Evolutionary conservation across 2,888 invertebrate species (phyloP), one percentile per base, ranked within the genome.

Genomic region (Lymantria monacha): DNA sequence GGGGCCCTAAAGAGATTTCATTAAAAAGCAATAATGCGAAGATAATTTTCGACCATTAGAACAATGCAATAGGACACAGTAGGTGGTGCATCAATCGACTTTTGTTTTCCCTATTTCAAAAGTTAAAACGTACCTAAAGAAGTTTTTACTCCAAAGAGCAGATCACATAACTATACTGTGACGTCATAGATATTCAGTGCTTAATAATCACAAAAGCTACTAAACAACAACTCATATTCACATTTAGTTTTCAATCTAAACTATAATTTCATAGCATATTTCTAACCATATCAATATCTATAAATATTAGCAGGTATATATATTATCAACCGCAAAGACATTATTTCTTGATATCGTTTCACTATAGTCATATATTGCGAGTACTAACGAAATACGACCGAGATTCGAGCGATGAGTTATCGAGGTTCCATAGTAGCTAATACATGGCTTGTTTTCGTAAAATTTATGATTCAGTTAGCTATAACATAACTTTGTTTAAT

Each of bases 401-500:
- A 44, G 41, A 49, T 30, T 13, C 10, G 49, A 48, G 45, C 46
- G 55, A 59, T 51, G 2, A 52, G 38, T 55, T 49, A 30, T 48
- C 55, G 59, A 55, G 57, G 54, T 56, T 56, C 51, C 51, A 53
- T 62, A 55, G 72, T 70, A 70, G 54, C 57, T 59, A 61, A 44
- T 46, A 44, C 10, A 38, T 30, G 42, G 51, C 49, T 51, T 48
- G 46, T 49, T 48, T 7, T 56, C 64, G 63, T 61, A 48, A 67
- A 70, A 75, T 70, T 71, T 70, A 73, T 62, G 56, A 50, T 50
- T 46, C 40, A 38, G 48, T 44, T 62, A 46, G 49, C 11, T 22
- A 3, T 22, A 22, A 22, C 5, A 22, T 22, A 22, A 22, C 5
- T 22, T 22, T 22, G 5, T 22, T 22, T 22, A 2, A 22, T 22